A percentile compares a stretch with the other conserved stretches of the same genome.
phyloP scores from a whole-genome alignment of 1,140 invertebrate genomes.

The Vanessa atalanta region DNA sequence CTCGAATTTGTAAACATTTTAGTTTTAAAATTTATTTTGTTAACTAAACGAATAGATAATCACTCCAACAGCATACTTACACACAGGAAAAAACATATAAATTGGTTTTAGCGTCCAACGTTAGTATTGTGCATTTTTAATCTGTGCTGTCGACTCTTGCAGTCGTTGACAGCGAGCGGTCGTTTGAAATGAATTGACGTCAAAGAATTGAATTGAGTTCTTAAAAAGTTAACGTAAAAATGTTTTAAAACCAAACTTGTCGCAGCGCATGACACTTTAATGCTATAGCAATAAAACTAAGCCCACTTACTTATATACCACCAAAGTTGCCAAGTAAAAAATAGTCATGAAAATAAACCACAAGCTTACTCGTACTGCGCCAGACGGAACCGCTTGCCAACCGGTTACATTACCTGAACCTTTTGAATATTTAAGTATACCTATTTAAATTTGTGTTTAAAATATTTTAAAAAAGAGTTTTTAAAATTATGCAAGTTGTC shows the following conservation, averaged over 20 bases:
- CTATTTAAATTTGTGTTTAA: slow-evolving; percentile 4
- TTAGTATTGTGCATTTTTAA: slow-evolving; percentile 36
- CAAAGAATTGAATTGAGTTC: background rate
- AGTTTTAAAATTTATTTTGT: too few species aligned
- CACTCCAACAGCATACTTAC: slow-evolving; percentile 14
- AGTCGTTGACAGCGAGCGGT: slow-evolving; percentile 32
- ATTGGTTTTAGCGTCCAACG: slow-evolving; percentile 16
- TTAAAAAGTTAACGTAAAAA: slow-evolving; percentile 13
- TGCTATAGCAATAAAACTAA: slow-evolving; percentile 18
- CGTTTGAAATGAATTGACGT: slow-evolving; percentile 21
- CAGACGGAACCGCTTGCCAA: slow-evolving; percentile 16
- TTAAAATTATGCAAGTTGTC: too few species aligned
- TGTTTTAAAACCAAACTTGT: slow-evolving; percentile 9
- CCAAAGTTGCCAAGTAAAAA: slow-evolving; percentile 17
- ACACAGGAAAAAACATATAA: slow-evolving; percentile 28
- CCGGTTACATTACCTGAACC: slow-evolving; percentile 16
- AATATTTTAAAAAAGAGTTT: background rate
- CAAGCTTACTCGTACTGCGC: slow-evolving; percentile 2
- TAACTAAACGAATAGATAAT: slow-evolving; percentile 8
- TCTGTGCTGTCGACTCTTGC: slow-evolving; percentile 22
- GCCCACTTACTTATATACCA: slow-evolving; percentile 11
- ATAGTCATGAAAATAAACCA: slow-evolving; percentile 20
- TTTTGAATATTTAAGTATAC: slow-evolving; percentile 15
- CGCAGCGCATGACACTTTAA: slow-evolving; percentile 23
- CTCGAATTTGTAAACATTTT: too few species aligned